These are phyloP conservation scores for Tenthredo notha DNA, from an alignment of 2,888 invertebrate genomes.

Conservation along the genomic window DNA sequence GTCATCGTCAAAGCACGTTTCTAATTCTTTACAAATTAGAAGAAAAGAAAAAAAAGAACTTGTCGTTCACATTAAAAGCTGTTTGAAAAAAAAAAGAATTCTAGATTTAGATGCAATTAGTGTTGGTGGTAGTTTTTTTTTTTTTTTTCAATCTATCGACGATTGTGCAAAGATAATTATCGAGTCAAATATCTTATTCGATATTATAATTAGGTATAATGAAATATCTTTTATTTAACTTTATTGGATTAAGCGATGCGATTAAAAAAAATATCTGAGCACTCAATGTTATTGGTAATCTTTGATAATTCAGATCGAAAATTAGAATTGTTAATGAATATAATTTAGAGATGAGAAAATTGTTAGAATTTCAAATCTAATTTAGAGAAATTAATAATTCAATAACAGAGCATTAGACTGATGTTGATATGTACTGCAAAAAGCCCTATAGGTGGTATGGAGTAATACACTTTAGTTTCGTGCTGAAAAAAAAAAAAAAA, in stretches of 20 bases:
- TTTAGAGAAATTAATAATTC: neutral
- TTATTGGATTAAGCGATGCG: neutral
- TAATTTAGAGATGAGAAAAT: neutral
- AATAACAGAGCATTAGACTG: neutral
- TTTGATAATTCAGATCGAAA: neutral
- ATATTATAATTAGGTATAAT: neutral
- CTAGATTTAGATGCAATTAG: neutral
- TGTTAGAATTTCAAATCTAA: neutral
- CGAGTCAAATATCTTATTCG: neutral
- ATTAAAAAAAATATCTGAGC: neutral
- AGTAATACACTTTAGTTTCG: constrained; percentile 6
- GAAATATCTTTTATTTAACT: neutral
- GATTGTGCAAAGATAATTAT: neutral
- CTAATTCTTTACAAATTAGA: too few species aligned
- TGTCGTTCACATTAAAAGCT: neutral
- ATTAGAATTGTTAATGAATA: neutral
- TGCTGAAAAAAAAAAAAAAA: constrained; percentile 8
- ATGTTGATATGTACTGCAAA: neutral
- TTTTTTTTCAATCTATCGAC: neutral
- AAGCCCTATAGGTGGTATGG: neutral
- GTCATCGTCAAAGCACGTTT: too few species aligned
- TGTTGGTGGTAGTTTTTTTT: too few species aligned
- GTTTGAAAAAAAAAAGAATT: neutral
- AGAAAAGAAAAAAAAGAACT: neutral
- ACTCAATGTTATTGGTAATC: constrained; percentile 1